A percentile compares a stretch with the other conserved stretches of the same genome.
phyloP scores from a whole-genome alignment of 2,797 vertebrate species.

The Cephalopachus bancanus region DNA sequence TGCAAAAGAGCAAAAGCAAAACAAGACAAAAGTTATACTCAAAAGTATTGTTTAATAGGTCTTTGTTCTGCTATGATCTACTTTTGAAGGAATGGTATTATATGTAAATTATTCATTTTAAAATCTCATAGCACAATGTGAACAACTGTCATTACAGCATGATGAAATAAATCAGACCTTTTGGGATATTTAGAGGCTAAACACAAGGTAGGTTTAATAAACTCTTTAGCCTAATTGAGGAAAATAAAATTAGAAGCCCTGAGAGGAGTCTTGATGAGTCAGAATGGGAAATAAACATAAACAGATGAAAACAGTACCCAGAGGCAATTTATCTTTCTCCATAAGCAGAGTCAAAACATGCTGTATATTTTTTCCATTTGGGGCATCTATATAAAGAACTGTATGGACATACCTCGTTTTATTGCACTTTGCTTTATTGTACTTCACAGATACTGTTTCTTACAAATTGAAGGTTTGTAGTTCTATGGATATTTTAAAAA shows the following conservation, averaged over 20 bases:
- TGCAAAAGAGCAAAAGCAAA: background rate
- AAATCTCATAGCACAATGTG: background rate
- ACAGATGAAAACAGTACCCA: background rate
- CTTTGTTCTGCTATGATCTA: slow-evolving; percentile 11
- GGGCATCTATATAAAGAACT: background rate
- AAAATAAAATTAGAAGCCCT: slow-evolving; percentile 63
- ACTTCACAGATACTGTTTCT: background rate
- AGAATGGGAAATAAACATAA: slow-evolving; percentile 18
- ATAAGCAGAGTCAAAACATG: background rate
- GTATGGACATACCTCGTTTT: background rate
- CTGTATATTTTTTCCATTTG: background rate
- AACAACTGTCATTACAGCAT: background rate
- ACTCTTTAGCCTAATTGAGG: background rate
- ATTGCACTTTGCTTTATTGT: background rate
- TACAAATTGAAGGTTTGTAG: background rate
- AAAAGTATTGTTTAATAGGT: background rate
- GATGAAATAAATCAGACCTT: background rate
- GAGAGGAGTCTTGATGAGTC: background rate
- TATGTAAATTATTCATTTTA: background rate
- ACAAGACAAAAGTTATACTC: background rate
- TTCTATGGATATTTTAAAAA: background rate
- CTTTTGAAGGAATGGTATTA: background rate
- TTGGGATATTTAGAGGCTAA: slow-evolving; percentile 27
- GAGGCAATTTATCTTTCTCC: background rate
- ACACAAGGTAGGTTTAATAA: background rate